Evolutionary conservation across 2,888 invertebrate genomes (phyloP).

Genomic region (Sarcophaga caerulescens): DNA sequence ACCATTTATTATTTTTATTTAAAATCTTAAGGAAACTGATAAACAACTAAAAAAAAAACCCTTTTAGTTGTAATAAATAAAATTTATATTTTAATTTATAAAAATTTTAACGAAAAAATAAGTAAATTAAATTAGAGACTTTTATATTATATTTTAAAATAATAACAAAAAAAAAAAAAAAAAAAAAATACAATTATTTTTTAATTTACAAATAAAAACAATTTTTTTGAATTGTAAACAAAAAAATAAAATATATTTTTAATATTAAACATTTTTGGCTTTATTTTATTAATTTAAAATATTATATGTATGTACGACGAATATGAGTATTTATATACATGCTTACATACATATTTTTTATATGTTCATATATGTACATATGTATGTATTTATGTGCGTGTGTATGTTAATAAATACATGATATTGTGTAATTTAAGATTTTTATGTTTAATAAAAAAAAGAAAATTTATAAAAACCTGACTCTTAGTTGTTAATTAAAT

Average conservation of each 20-base stretch:
- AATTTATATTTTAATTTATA: not conserved
- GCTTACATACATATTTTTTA: no score
- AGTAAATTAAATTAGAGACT: not conserved
- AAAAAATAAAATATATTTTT: not conserved
- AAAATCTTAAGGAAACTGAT: not conserved
- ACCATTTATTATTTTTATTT: not conserved
- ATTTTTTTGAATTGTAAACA: not conserved
- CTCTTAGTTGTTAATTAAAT: no score
- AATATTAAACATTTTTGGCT: not conserved
- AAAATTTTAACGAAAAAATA: not conserved
- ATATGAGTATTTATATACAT: no score
- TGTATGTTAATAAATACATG: no score
- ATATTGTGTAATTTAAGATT: not conserved
- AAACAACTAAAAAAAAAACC: no score
- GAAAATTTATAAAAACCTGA: not conserved
- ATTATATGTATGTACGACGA: not conserved
- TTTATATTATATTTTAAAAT: not conserved
- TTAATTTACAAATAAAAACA: constrained; percentile 1
- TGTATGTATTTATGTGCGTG: no score
- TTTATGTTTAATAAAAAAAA: constrained; percentile 17
- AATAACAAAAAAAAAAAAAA: not conserved
- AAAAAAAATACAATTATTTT: not conserved
- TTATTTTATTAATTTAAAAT: not conserved
- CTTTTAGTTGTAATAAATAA: not conserved
- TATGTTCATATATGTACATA: no score